Evolutionary conservation across 2,797 vertebrate genomes (phyloP).

Genomic region (Danio tinwini): DNA sequence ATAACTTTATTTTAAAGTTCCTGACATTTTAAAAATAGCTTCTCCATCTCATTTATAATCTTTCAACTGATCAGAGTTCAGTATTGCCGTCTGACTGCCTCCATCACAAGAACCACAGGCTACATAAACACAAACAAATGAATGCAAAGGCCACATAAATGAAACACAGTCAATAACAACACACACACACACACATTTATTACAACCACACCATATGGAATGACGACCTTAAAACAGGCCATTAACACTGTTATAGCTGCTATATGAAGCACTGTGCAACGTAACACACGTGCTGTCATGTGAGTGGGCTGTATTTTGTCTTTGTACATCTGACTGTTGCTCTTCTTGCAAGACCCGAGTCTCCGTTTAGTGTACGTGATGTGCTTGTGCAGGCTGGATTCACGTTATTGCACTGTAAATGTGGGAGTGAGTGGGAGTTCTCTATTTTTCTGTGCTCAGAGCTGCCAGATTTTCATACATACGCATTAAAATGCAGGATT

Average conservation of each 20-base stretch:
- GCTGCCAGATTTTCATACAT: slow-evolving; percentile 59
- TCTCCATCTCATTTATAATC: background rate
- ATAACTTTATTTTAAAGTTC: background rate
- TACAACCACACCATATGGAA: slow-evolving; percentile 52
- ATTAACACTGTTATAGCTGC: slow-evolving; percentile 52
- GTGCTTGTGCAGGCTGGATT: slow-evolving; percentile 71
- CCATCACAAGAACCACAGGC: slow-evolving; percentile 6
- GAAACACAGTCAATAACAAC: slow-evolving; percentile 27
- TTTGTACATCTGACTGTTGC: slow-evolving; percentile 58
- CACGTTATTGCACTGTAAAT: slow-evolving; percentile 56
- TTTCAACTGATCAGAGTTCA: slow-evolving; percentile 8
- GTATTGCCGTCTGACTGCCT: background rate
- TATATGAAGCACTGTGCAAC: slow-evolving; percentile 41
- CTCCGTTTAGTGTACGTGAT: slow-evolving; percentile 59
- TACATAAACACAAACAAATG: slow-evolving; percentile 29
- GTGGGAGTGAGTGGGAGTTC: slow-evolving; percentile 78
- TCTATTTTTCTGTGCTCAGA: slow-evolving; percentile 67
- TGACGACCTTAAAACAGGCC: slow-evolving; percentile 51
- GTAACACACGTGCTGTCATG: slow-evolving; percentile 43
- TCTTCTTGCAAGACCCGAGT: slow-evolving; percentile 48
- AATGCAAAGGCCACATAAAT: slow-evolving; percentile 19
- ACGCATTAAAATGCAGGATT: slow-evolving; percentile 54
- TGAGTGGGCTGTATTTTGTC: slow-evolving; percentile 51
- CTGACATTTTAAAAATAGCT: slow-evolving; percentile 17
- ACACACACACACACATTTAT: background rate